Conservation (phyloP, 2,888 invertebrate species). For the Argyresthia goedartella region DNA sequence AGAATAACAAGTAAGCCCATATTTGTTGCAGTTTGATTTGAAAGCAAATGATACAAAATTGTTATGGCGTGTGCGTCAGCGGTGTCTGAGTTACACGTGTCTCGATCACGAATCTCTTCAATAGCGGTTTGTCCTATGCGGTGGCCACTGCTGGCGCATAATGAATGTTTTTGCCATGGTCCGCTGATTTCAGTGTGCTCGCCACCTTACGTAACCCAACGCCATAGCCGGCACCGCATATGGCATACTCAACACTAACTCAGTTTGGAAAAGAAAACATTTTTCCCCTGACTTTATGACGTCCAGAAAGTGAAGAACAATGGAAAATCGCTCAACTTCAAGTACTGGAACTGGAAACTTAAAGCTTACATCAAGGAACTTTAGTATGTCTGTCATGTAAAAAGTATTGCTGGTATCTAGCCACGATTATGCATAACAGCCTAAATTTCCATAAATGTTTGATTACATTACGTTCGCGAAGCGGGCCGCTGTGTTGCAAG, state of each 20-base stretch:
- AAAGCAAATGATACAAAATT: background rate
- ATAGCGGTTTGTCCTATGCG: slow-evolving; percentile 9
- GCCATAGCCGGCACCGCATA: slow-evolving; percentile 14
- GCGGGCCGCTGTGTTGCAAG: too few species aligned
- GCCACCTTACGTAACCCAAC: slow-evolving; percentile 40
- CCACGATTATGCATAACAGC: background rate
- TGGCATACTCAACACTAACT: background rate
- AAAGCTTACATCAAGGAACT: too few species aligned
- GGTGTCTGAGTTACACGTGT: slow-evolving; percentile 1
- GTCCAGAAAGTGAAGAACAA: too few species aligned
- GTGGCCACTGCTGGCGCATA: slow-evolving; percentile 20
- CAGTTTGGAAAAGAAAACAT: too few species aligned
- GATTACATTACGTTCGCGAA: slow-evolving; percentile 3
- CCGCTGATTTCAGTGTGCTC: slow-evolving; percentile 35
- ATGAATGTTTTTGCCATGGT: slow-evolving; percentile 41
- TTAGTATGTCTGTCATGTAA: too few species aligned
- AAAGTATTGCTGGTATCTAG: background rate
- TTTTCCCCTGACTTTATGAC: too few species aligned
- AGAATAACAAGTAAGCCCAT: background rate
- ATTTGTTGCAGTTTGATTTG: too few species aligned
- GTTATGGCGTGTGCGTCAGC: background rate
- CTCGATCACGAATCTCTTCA: background rate
- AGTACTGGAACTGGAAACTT: too few species aligned
- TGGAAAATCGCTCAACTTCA: too few species aligned
- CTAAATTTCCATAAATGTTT: slow-evolving; percentile 3